Conservation (phyloP, 2,888 invertebrate genomes). For the Melitaea athalia region DNA sequence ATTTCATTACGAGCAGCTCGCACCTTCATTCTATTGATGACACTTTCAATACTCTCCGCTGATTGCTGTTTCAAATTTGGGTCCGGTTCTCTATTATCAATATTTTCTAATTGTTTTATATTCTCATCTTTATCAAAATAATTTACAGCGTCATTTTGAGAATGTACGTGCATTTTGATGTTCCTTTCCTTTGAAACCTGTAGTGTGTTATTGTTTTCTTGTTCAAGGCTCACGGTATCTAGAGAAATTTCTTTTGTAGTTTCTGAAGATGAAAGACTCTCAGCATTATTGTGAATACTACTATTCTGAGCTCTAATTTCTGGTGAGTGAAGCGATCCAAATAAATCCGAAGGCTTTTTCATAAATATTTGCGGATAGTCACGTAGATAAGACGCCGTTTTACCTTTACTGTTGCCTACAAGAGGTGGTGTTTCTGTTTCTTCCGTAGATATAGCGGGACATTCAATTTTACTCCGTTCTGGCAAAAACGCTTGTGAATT, state of each 20-base stretch:
- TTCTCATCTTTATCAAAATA: background rate
- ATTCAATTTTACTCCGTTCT: conserved; percentile 37
- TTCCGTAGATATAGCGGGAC: conserved; percentile 44
- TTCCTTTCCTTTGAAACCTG: background rate
- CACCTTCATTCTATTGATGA: conserved; percentile 31
- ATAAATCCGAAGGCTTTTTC: conserved; percentile 56
- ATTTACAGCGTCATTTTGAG: conserved; percentile 17
- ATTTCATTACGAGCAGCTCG: conserved; percentile 17
- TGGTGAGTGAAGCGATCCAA: conserved; percentile 20
- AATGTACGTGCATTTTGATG: conserved; percentile 13
- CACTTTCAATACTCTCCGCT: conserved; percentile 31
- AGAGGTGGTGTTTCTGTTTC: conserved; percentile 59
- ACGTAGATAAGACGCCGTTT: conserved; percentile 63
- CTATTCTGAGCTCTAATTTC: conserved; percentile 35
- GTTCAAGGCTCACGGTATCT: conserved; percentile 3
- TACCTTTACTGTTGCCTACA: conserved; percentile 57
- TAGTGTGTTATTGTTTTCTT: background rate
- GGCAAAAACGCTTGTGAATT: conserved; percentile 35
- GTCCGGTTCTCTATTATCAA: conserved; percentile 27
- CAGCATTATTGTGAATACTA: background rate
- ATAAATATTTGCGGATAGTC: conserved; percentile 74
- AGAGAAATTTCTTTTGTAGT: conserved; percentile 18
- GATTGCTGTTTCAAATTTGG: conserved; percentile 17
- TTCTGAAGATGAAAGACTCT: conserved; percentile 18
- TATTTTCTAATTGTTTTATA: conserved; percentile 10